phyloP scores from a whole-genome alignment of 2,797 vertebrate genomes.

The Coreius guichenoti region DNA sequence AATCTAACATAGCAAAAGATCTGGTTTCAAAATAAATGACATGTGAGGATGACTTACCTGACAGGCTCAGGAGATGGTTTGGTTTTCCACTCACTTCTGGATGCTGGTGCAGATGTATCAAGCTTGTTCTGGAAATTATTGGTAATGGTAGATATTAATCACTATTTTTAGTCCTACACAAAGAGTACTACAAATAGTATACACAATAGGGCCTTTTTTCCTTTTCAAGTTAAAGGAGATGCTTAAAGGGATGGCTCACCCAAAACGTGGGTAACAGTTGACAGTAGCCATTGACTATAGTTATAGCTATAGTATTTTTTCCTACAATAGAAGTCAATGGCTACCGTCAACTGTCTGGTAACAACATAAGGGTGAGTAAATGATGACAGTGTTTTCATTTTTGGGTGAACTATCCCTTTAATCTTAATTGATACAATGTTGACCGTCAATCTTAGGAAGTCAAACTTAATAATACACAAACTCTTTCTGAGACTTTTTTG shows the following conservation, averaged over 20 bases:
- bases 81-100: conserved; percentile 3
- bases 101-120: neutral
- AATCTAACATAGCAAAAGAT: neutral
- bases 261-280: too few relatives aligned
- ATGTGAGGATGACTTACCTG: conserved; percentile 4
- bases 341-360: too few relatives aligned
- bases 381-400: too few relatives aligned
- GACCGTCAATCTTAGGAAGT: neutral
- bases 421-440: neutral
- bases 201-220: neutral
- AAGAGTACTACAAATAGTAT: neutral
- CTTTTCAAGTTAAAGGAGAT: neutral
- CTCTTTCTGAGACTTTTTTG: neutral
- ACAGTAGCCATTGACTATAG: too few relatives aligned
- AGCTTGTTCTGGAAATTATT: conserved; percentile 12
- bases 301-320: too few relatives aligned
- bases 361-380: too few relatives aligned
- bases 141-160: neutral
- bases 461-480: neutral
- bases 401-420: neutral
- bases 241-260: neutral
- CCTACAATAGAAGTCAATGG: too few relatives aligned
- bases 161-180: neutral
- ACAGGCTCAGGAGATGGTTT: conserved; percentile 16
- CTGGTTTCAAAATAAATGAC: neutral